Conservation (phyloP, 2,888 invertebrate species). For the Caenorhabditis plicata region DNA sequence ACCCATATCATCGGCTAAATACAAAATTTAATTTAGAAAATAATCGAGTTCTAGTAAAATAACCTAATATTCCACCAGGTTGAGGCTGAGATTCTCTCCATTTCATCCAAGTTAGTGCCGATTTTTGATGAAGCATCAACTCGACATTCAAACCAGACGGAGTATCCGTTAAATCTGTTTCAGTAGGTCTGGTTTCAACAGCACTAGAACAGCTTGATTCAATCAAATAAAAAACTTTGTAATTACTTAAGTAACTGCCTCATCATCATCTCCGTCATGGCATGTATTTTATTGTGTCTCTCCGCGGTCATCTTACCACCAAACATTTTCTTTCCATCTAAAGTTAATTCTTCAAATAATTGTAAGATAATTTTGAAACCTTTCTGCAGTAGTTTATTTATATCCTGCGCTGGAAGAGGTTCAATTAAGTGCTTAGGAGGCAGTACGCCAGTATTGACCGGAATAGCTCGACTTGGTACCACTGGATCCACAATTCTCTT, state of each 20-base stretch:
- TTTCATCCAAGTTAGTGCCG: conserved; percentile 82
- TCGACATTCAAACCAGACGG: conserved; percentile 52
- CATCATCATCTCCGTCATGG: conserved; percentile 44
- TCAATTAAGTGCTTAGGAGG: conserved; percentile 15
- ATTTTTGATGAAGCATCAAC: conserved; percentile 60
- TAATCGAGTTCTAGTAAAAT: too few species aligned
- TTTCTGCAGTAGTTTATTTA: conserved; percentile 13
- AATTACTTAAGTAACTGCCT: conserved; percentile 46
- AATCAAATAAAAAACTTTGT: neutral
- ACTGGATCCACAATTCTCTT: conserved; percentile 12
- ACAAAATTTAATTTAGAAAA: too few species aligned
- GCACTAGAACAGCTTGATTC: conserved; percentile 28
- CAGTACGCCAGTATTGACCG: conserved; percentile 9
- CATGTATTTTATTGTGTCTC: conserved; percentile 29
- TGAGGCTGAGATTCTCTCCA: conserved; percentile 84
- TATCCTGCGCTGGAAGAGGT: conserved; percentile 11
- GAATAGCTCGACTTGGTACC: conserved; percentile 4
- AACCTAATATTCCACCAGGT: conserved; percentile 89
- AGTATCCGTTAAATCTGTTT: conserved; percentile 43
- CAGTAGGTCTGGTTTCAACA: conserved; percentile 35
- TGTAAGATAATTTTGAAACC: too few species aligned
- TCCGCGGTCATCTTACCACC: conserved; percentile 62
- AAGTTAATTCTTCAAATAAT: too few species aligned
- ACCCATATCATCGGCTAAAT: conserved; percentile 72
- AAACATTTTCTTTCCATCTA: conserved; percentile 50